Evolutionary conservation across 2,888 invertebrate genomes (phyloP).

Genomic region (Tachystola acroxantha): DNA sequence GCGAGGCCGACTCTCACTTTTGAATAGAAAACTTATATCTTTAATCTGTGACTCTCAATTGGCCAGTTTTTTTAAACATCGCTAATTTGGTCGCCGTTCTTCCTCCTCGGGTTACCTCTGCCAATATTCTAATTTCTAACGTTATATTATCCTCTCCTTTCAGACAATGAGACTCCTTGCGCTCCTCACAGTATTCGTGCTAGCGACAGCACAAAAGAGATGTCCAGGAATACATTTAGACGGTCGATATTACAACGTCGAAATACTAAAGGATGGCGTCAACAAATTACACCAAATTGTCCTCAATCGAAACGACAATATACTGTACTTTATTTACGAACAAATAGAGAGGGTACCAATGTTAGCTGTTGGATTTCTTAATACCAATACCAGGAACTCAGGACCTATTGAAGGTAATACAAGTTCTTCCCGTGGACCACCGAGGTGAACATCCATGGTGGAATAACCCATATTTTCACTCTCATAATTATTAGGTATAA

Average conservation of each 20-base stretch:
- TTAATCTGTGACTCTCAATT: no score
- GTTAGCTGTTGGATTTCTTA: constrained; percentile 41
- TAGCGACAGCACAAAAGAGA: constrained; percentile 28
- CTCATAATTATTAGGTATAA: no score
- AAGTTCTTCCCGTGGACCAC: no score
- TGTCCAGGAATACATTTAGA: constrained; percentile 49
- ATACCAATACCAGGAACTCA: constrained; percentile 33
- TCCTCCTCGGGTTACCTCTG: no score
- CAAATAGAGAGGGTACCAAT: constrained; percentile 35
- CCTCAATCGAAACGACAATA: constrained; percentile 49
- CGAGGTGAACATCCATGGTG: no score
- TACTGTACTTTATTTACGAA: constrained; percentile 56
- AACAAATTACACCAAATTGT: constrained; percentile 46
- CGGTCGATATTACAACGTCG: constrained; percentile 45
- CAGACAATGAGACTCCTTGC: constrained; percentile 27
- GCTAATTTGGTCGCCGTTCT: no score
- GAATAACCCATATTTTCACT: no score
- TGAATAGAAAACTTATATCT: no score
- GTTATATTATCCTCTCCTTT: no score
- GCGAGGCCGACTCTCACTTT: no score
- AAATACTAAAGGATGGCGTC: constrained; percentile 56
- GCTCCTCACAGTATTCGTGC: constrained; percentile 22
- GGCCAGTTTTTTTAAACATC: no score
- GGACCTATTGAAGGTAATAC: constrained; percentile 49
- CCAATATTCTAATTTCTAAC: no score